These are phyloP conservation scores for Drosophila niveifrons DNA, from an alignment of 2,888 invertebrate genomes.

Conservation along the genomic window DNA sequence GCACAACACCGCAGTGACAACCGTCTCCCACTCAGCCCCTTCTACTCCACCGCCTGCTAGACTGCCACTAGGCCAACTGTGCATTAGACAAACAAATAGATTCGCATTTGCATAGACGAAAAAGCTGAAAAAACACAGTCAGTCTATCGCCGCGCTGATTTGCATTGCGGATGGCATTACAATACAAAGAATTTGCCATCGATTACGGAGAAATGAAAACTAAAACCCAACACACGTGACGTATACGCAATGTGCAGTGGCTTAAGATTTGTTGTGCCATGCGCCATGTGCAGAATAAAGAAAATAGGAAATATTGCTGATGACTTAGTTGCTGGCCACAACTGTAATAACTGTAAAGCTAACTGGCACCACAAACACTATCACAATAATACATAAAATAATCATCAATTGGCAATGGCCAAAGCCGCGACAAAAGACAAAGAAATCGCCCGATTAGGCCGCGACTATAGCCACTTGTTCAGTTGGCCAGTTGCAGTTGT, in stretches of 20 bases:
- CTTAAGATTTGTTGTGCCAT: constrained; percentile 5
- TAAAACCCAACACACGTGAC: constrained; percentile 46
- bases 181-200: constrained; percentile 59
- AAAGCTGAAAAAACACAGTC: constrained; percentile 46
- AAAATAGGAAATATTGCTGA: constrained; percentile 2
- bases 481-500: constrained; percentile 58
- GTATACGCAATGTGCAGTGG: constrained; percentile 56
- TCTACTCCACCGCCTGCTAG: neutral
- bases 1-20: no score
- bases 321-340: constrained; percentile 67
- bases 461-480: constrained; percentile 34
- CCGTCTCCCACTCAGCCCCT: no score
- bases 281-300: neutral
- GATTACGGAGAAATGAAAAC: constrained; percentile 67
- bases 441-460: constrained; percentile 45
- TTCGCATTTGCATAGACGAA: neutral
- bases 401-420: constrained; percentile 43
- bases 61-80: constrained; percentile 31
- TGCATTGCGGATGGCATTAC: constrained; percentile 51
- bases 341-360: constrained; percentile 72
- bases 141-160: constrained; percentile 27
- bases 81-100: constrained; percentile 20
- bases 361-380: constrained; percentile 73
- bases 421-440: constrained; percentile 52
- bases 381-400: constrained; percentile 43